Evolutionary conservation across 2,888 invertebrate genomes (phyloP), one percentile per base, ranked within the genome.

Genomic region (Heteromyza rotundicornis): DNA sequence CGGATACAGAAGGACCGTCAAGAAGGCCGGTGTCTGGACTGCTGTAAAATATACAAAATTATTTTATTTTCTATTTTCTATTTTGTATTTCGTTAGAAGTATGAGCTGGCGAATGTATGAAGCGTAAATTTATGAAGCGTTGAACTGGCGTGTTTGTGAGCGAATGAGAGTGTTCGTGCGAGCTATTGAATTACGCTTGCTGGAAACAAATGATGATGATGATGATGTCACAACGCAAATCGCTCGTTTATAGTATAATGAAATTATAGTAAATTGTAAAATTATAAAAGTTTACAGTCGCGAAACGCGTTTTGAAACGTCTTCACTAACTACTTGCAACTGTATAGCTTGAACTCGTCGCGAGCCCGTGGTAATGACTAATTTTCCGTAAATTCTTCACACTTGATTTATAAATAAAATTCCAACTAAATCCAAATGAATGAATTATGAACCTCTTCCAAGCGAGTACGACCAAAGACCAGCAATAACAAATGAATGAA

Each of bases 1-100:
- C 65, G n/a, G 70, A 68, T 12, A 67, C 69, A n/a, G 70, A 69
- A 35, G 71, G 71, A 23, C 67, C 67, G 62, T 71, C 71, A 60
- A 68, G 60, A 17, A 69, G 51, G n/a, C 52, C 36, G 27, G 57
- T 67, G 62, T 68, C 64, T 19, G 69, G 65, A 32, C 61, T 61
- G 51, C 64, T 64, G 36, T 67, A 58, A 59, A 24, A 61, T 19
- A 40, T n/a, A n/a, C n/a, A n/a, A n/a, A n/a, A n/a, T n/a, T n/a
- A n/a, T n/a, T n/a, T n/a, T n/a, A n/a, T n/a, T n/a, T n/a, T n/a
- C n/a, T n/a, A n/a, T n/a, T n/a, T n/a, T n/a, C n/a, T n/a, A n/a
- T n/a, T n/a, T n/a, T n/a, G n/a, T n/a, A n/a, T n/a, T n/a, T n/a
- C n/a, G n/a, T n/a, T n/a, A n/a, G n/a, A n/a, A n/a, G n/a, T n/a